Conservation (phyloP, 2,113 vertebrate genomes). For the Andinoacara biseriatus region DNA sequence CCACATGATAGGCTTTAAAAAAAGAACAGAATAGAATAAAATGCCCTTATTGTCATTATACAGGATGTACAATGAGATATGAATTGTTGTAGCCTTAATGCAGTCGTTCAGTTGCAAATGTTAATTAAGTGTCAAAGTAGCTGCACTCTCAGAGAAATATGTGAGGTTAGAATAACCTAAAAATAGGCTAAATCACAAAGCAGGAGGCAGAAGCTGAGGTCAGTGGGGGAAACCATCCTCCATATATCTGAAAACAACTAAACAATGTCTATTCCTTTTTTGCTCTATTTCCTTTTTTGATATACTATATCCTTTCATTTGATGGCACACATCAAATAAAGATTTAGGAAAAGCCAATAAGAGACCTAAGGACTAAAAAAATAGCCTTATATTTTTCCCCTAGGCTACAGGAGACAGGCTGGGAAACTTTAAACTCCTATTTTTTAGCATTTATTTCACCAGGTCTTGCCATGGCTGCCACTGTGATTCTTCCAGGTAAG, state of each 20-base stretch:
- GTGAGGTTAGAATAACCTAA: background rate
- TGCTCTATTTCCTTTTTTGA: too few species aligned
- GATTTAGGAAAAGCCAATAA: background rate
- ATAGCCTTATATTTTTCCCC: background rate
- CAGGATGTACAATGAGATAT: too few species aligned
- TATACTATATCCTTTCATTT: background rate
- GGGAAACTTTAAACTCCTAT: background rate
- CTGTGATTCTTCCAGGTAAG: slow-evolving; percentile 34
- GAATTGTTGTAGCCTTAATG: background rate
- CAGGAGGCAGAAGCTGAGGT: background rate
- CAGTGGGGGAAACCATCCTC: background rate
- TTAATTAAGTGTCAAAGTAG: background rate
- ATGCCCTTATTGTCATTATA: too few species aligned
- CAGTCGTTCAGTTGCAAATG: background rate
- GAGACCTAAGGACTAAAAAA: background rate
- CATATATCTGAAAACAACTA: background rate
- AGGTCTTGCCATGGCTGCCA: slow-evolving; percentile 3
- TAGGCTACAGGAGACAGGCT: background rate
- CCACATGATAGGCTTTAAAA: too few species aligned
- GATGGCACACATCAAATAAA: background rate
- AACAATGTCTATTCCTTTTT: background rate
- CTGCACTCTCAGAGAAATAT: background rate
- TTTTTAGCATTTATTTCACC: background rate
- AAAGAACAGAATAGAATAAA: too few species aligned
- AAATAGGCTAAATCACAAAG: background rate